Evolutionary conservation across 2,888 invertebrate species (phyloP).

Genomic region (Pandemis corylana): DNA sequence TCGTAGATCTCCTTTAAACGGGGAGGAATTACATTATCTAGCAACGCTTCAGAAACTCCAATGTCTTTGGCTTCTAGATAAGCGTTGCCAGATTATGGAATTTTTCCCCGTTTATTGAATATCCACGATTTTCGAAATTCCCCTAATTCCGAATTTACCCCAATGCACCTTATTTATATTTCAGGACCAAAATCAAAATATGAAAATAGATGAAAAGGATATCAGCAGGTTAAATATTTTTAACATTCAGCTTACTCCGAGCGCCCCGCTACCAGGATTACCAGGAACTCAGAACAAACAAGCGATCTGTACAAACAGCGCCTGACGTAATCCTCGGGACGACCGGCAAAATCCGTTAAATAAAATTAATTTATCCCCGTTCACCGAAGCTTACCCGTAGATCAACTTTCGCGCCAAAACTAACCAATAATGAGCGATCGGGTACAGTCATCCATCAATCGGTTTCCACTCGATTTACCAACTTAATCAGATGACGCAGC

Average conservation of each 20-base stretch:
- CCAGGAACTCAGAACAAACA: conserved; percentile 7
- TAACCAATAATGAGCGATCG: conserved; percentile 37
- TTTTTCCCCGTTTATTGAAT: too few relatives aligned
- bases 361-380: conserved; percentile 27
- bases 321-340: conserved; percentile 2
- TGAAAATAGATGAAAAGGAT: too few relatives aligned
- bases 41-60: too few relatives aligned
- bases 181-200: too few relatives aligned
- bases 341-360: conserved; percentile 10
- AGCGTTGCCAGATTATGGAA: too few relatives aligned
- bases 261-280: background rate
- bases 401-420: conserved; percentile 37
- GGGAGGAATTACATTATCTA: too few relatives aligned
- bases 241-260: background rate
- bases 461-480: conserved; percentile 45
- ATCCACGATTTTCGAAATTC: too few relatives aligned
- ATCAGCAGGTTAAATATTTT: background rate
- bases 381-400: conserved; percentile 9
- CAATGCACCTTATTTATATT: too few relatives aligned
- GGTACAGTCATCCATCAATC: conserved; percentile 43
- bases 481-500: conserved; percentile 50
- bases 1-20: too few relatives aligned
- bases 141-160: too few relatives aligned
- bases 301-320: background rate
- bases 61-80: too few relatives aligned